Base-by-base conservation (phyloP, 2,888 invertebrate genomes). In the Chymomyza caudatula region DNA sequence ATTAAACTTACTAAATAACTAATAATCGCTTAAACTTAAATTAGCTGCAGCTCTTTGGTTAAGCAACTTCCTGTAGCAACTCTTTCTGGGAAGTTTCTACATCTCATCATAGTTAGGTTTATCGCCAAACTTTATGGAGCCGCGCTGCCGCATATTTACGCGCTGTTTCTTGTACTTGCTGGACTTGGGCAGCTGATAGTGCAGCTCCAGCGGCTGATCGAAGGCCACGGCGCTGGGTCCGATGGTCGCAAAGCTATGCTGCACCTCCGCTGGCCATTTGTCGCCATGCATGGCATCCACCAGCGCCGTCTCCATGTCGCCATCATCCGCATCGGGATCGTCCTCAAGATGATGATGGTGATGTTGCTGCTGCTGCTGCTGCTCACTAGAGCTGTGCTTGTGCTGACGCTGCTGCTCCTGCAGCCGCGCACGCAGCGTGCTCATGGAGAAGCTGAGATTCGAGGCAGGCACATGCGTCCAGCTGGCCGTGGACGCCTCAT, bases 41-140 rank as follows among this genome's bases (percentile, higher is more conserved):
- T 13, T 44, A 20, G 42, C 55, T 56, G 29, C 8, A 76, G 78
- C 78, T 79, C 85, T 84, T 81, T 85, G 85, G 85, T 81, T 66
- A 66, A 3, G 15, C 29, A 37, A 29, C 60, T 63, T 67, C 69
- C 17, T 52, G 43, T 53, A n/a, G n/a, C 37, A 23, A n/a, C 8
- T 15, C 20, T 42, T 23, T n/a, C n/a, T n/a, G n/a, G n/a, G 4
- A n/a, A 57, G 19, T 42, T 20, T 61, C 69, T 80, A 82, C 43
- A 67, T 57, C 43, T 83, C 82, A 22, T 86, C 86, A 23, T 65
- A 67, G 60, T 70, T 71, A 52, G 78, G 71, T 61, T 84, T 88
- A 63, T 90, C 88, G 15, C 78, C 84, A 60, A 86, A 89, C 71
- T 85, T 88, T 3, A 89, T 68, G 15, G 75, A 69, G 25, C 89